These are phyloP conservation scores for Cuniculus paca DNA, from an alignment of 2,797 vertebrate species.

Conservation along the genomic window DNA sequence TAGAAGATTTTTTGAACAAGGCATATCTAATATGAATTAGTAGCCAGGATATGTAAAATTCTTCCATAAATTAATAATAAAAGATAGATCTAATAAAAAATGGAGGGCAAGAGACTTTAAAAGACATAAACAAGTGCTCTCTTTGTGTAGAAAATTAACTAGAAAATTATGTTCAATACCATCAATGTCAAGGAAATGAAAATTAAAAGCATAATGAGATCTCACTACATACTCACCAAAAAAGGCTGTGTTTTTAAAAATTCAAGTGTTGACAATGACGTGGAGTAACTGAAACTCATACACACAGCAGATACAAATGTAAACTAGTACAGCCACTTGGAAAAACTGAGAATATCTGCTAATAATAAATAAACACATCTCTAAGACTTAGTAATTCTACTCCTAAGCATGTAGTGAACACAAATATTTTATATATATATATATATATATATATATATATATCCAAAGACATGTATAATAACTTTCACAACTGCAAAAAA, in stretches of 20 bases:
- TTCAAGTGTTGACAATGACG: not conserved
- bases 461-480: not conserved
- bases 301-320: no score
- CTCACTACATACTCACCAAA: not conserved
- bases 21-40: not conserved
- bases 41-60: not conserved
- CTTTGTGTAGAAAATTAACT: constrained; percentile 16
- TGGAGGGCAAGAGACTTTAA: not conserved
- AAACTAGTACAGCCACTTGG: no score
- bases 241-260: not conserved
- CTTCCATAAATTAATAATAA: constrained; percentile 16
- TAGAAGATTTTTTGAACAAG: constrained; percentile 19
- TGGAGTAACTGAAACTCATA: not conserved
- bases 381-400: not conserved
- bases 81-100: constrained; percentile 39
- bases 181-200: constrained; percentile 1
- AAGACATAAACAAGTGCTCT: not conserved
- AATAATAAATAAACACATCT: not conserved
- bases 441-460: not conserved
- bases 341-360: not conserved
- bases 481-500: not conserved
- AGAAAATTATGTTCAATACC: not conserved
- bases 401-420: not conserved
- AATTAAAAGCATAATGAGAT: not conserved
- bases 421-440: not conserved